Base-by-base conservation (phyloP, 2,888 invertebrate species). In the Epistrophella euchroma region DNA sequence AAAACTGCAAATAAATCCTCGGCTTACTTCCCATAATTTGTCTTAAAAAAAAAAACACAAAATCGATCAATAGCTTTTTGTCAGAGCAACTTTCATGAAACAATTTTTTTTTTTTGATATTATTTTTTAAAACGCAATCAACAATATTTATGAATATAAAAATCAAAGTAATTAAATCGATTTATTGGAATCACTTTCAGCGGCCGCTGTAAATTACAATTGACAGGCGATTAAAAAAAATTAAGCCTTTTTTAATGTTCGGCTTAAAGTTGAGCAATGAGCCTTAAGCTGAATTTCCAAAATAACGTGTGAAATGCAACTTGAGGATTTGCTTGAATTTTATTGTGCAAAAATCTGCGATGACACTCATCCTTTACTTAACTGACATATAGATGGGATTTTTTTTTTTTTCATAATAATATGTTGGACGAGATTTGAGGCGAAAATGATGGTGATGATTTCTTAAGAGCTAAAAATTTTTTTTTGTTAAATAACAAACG, bases 321-420 rank as follows among this genome's bases (percentile, higher is more conserved):
- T 43, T 68, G 15, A n/a, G 75, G 56, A 66, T 76, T 76, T 58
- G 17, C 35, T 15, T 50, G 5, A 56, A 52, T 28, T 60, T 4
- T 15, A n/a, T 28, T 60, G 56, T 40, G 35, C n/a, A 35, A 5
- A 73, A 62, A 62, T 9, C 19, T 28, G 15, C 9, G 37, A 58
- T 74, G 86, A 86, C 77, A 71, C 64, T 86, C n/a, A 86, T 78
- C 82, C 77, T 66, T 13, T 35, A 52, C 6, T 32, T 43, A 52
- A 82, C 55, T 62, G 73, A 71, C 70, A 64, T 43, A 40, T 7
- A 7, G 4, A 32, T 32, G 13, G 37, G 13, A 37, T 37, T 3
- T 32, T 32, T 32, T 32, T 2, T 9, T 32, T 5, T 5, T 28
- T n/a, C n/a, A n/a, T n/a, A n/a, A n/a, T n/a, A n/a, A n/a, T n/a